A percentile compares a stretch with the other conserved stretches of the same genome.
phyloP scores from a whole-genome alignment of 2,797 vertebrate species.

The Benthosema pterotum region DNA sequence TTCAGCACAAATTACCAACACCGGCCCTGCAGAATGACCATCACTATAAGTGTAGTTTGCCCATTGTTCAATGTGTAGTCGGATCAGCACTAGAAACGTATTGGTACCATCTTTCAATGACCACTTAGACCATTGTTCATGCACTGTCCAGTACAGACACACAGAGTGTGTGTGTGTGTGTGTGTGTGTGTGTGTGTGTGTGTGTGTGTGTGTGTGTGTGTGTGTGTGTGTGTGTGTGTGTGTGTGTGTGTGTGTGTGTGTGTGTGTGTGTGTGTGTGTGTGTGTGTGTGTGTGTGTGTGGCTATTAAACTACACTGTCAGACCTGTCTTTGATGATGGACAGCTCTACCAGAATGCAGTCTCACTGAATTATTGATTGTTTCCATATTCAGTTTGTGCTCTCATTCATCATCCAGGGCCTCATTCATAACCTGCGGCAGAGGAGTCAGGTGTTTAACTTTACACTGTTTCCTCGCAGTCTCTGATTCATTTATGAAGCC shows the following conservation, averaged over 20 bases:
- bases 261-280: background rate
- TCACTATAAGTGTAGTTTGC: too few relatives aligned
- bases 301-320: background rate
- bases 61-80: too few relatives aligned
- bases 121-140: too few relatives aligned
- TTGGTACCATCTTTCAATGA: too few relatives aligned
- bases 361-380: conserved; percentile 29
- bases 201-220: background rate
- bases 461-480: background rate
- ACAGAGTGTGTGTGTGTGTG: too few relatives aligned
- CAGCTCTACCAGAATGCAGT: conserved; percentile 4
- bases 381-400: conserved; percentile 20
- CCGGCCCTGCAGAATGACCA: too few relatives aligned
- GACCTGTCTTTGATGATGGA: conserved; percentile 19
- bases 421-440: conserved; percentile 15
- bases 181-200: too few relatives aligned
- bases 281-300: background rate
- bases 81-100: too few relatives aligned
- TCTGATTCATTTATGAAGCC: background rate
- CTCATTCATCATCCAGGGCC: background rate
- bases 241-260: conserved; percentile 8
- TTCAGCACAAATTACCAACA: too few relatives aligned
- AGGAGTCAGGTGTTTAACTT: conserved; percentile 15
- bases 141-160: too few relatives aligned
- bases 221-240: conserved; percentile 10